Evolutionary conservation across 2,113 vertebrate genomes (phyloP), one percentile per base, ranked within the genome.

Genomic region (Oryzias melastigma): DNA sequence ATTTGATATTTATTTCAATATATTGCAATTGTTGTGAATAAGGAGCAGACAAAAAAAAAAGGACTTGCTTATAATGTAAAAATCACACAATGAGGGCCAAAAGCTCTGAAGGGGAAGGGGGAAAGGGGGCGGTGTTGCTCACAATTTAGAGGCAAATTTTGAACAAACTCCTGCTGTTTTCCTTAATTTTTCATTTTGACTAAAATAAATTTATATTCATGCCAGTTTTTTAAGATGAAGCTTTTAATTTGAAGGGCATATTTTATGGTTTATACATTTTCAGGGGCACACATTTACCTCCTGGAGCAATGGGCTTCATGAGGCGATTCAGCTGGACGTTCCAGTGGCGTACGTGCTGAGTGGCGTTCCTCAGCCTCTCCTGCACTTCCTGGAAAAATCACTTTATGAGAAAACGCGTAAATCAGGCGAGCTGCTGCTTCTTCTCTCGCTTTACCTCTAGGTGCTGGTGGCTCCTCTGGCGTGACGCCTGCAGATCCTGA

Each of bases 281-380:
- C 24, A 24, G 10, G 29, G 41, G 16, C n/a, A 8, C n/a, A 18
- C 14, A 46, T 6, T 48, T 55, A 92, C 91, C 92, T 89, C 79
- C 92, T 57, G 91, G 91, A 19, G 46, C n/a, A 52, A 92, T 75
- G 25, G 92, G 91, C 19, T 71, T 89, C 90, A 92, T 91, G 49
- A 93, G 83, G 17, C 89, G 81, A 73, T 86, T 93, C 50, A 92
- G 83, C 71, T 92, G 90, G 51, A 93, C 83, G 29, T 91, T 92
- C 92, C 92, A 93, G 53, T 91, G 92, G n/a, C 88, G 87, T 0
- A 92, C 87, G 5, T 85, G 71, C 69, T 78, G 80, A 66, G 80
- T 90, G 62, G 90, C 89, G 3, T 80, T 83, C 55, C 83, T 79
- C 53, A 90, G 81, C 75, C 78, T 91, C 81, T 86, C 85, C 54